Evolutionary conservation across 2,888 invertebrate genomes (phyloP), one percentile per base, ranked within the genome.

Genomic region (Chaetoderma sp.): DNA sequence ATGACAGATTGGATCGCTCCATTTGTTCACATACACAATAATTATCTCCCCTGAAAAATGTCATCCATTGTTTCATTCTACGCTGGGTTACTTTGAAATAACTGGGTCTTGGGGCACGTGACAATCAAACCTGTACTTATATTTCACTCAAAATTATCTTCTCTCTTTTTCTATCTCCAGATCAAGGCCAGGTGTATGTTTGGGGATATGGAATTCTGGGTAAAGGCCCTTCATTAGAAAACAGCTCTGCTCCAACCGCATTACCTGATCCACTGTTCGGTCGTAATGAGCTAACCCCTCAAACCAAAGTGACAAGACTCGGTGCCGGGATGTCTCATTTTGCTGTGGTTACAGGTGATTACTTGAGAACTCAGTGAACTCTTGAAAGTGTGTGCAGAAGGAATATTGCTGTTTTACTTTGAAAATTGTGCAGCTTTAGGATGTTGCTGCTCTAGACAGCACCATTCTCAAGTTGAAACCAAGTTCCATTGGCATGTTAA

Each of bases 171-270:
- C 18, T 13, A 8, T 16, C 82, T 79, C n/a, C 88, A 94, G 95
- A 93, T 65, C 87, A 90, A 68, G 95, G 96, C 0, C 89, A 93
- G 28, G 94, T 94, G 0, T 97, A 91, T 83, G 92, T 93, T 0
- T 98, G 98, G 98, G 98, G 98, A 4, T 96, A 90, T 84, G 98
- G 98, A 33, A 89, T 96, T 60, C 88, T 98, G 33, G 98, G 98
- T 0, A 90, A 93, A 33, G 98, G 98, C 0, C 97, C 97, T 0
- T 88, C 90, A 60, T 91, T 93, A 0, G 90, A 92, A 60, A 89
- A 90, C 58, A 88, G 91, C 0, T 80, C 86, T 0, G 88, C 87
- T 66, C 97, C 98, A 0, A 89, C 91, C 49, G 87, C 89, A 68
- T 90, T 98, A 63, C 93, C 97, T 4, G 88, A 91, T 4, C 89